These are phyloP conservation scores for Scylla paramamosain DNA, from an alignment of 1,140 invertebrate genomes.

Conservation along the genomic window DNA sequence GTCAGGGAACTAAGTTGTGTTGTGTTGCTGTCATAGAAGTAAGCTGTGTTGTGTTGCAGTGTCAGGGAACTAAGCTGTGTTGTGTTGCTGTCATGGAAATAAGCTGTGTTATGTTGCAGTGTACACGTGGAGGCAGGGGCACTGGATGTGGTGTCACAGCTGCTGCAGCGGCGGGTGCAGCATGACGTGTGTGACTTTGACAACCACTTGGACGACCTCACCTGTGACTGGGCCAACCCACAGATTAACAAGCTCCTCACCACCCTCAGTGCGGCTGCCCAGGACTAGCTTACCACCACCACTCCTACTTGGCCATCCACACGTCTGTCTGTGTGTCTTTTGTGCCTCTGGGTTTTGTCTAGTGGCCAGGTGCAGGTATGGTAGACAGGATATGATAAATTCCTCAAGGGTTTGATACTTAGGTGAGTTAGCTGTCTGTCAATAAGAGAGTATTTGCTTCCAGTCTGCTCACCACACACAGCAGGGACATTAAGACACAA, in stretches of 20 bases:
- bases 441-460: too few relatives aligned
- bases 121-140: constrained; percentile 73
- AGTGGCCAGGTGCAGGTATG: too few relatives aligned
- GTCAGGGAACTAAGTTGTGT: too few relatives aligned
- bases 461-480: too few relatives aligned
- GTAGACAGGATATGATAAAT: too few relatives aligned
- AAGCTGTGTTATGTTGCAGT: neutral
- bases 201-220: constrained; percentile 92
- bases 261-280: constrained; percentile 66
- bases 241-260: constrained; percentile 82
- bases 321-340: neutral
- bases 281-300: constrained; percentile 37
- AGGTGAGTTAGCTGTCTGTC: too few relatives aligned
- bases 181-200: constrained; percentile 92
- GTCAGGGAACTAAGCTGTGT: neutral
- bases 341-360: too few relatives aligned
- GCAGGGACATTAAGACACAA: too few relatives aligned
- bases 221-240: constrained; percentile 90
- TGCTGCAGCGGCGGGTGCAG: constrained; percentile 86
- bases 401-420: too few relatives aligned
- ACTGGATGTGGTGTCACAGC: constrained; percentile 81
- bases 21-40: neutral
- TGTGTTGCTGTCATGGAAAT: neutral
- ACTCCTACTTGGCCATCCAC: neutral
- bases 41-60: neutral